phyloP scores from a whole-genome alignment of 2,888 invertebrate species.

The Lithodes maja region DNA sequence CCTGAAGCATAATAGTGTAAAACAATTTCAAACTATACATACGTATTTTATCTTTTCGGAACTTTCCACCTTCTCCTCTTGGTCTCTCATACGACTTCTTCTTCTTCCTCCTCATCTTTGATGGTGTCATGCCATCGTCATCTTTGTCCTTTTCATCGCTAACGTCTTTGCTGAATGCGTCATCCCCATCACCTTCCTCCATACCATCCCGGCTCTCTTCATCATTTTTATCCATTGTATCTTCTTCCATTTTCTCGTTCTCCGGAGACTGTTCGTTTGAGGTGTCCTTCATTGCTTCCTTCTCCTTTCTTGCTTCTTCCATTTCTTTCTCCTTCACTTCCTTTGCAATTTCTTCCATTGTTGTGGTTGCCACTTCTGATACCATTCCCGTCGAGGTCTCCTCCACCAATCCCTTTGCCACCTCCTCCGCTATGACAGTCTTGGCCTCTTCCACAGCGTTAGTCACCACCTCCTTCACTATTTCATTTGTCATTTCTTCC shows the following conservation, averaged over 20 bases:
- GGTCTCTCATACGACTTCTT: conserved; percentile 56
- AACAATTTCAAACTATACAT: background rate
- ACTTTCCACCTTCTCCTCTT: conserved; percentile 62
- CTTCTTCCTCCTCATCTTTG: conserved; percentile 47
- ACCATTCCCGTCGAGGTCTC: background rate
- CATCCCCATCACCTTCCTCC: conserved; percentile 14
- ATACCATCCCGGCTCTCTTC: conserved; percentile 47
- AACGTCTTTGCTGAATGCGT: conserved; percentile 4
- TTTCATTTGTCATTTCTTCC: background rate
- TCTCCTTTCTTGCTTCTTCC: background rate
- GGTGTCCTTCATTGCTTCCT: background rate
- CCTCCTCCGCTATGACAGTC: background rate
- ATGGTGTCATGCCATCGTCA: conserved; percentile 39
- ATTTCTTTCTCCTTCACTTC: background rate
- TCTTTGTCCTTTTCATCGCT: conserved; percentile 44
- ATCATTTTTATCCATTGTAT: conserved; percentile 19
- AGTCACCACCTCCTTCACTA: background rate
- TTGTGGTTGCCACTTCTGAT: background rate
- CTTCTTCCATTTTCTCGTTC: conserved; percentile 16
- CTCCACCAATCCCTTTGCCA: background rate
- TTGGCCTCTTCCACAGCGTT: background rate
- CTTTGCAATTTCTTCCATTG: background rate
- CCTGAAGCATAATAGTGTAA: background rate
- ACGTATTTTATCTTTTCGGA: conserved; percentile 57
- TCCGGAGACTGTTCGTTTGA: background rate